Evolutionary conservation across 2,888 invertebrate genomes (phyloP), one percentile per base, ranked within the genome.

Genomic region (Clunio marinus): DNA sequence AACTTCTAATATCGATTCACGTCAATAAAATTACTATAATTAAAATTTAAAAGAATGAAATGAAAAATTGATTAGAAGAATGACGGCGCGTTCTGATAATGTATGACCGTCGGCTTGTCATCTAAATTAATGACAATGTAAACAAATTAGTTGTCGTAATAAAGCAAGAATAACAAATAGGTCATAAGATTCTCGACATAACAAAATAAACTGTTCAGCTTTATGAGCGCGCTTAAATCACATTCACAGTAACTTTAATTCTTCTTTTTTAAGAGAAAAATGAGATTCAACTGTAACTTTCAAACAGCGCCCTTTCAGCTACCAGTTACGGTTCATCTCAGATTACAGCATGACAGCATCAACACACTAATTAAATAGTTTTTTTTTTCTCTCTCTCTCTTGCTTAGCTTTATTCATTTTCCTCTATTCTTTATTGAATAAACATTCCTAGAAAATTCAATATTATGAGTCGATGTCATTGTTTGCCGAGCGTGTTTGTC

Each of bases 381-480:
- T 7, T 32, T 5, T 5, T 28, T 60, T 22, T 60, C 17, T 35
- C 41, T 60, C 22, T 20, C 62, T 32, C 27, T 17, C 59, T 28
- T 7, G 22, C 24, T 15, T 59, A 7, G 1, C 59, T 5, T 22
- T n/a, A 10, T 13, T 51, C 10, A 10, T 51, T 13, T n/a, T n/a
- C n/a, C n/a, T n/a, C n/a, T n/a, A n/a, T n/a, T 51, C 22, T 62
- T 25, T 24, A 32, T 62, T 41, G 37, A 62, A 13, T 25, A 63
- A 63, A 63, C 63, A 63, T 63, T 63, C 46, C 25, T 7, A 41
- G 63, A 63, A 51, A 46, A 46, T 27, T 28, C 60, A 37, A 63
- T 63, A 63, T 45, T 62, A 22, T 45, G 41, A 60, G 37, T 37
- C 22, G 63, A 25, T 17, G 63, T 25, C 63, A 46, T 63, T 63